These are phyloP conservation scores for Drosophila ercepeae DNA, from an alignment of 1,140 invertebrate genomes.

Conservation along the genomic window DNA sequence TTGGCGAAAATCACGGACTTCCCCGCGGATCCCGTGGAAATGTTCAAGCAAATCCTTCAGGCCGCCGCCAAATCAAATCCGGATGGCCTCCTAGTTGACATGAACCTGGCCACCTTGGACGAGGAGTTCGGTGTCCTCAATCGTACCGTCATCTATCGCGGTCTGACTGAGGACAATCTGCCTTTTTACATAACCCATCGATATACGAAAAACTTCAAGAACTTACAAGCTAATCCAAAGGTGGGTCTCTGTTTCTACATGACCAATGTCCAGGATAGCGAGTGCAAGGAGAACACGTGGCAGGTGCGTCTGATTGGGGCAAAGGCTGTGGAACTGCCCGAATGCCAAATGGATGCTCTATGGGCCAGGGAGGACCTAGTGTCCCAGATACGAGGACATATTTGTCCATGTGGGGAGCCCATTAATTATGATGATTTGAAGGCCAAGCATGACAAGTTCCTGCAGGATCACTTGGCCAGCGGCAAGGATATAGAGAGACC, in stretches of 20 bases:
- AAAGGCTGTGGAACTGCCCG: conserved; percentile 56
- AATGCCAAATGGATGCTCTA: conserved; percentile 41
- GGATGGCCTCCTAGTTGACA: conserved; percentile 10
- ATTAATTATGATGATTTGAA: conserved; percentile 55
- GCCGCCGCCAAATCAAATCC: neutral
- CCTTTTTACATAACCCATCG: conserved; percentile 72
- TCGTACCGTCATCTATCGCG: conserved; percentile 69
- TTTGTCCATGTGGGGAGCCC: conserved; percentile 71
- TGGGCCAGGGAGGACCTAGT: conserved; percentile 64
- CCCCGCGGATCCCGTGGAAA: conserved; percentile 47
- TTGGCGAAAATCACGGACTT: conserved; percentile 49
- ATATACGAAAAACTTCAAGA: conserved; percentile 67
- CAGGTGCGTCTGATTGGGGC: conserved; percentile 71
- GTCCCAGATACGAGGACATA: conserved; percentile 56
- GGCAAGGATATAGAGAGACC: conserved; percentile 45
- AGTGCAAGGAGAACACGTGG: conserved; percentile 35
- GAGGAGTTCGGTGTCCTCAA: conserved; percentile 70
- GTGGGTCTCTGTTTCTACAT: conserved; percentile 51
- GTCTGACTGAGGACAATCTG: conserved; percentile 48
- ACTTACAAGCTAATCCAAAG: conserved; percentile 61
- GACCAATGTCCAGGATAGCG: conserved; percentile 15
- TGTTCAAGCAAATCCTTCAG: conserved; percentile 57
- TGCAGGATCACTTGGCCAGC: conserved; percentile 35
- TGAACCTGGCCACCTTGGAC: conserved; percentile 75
- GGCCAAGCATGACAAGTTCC: conserved; percentile 54